Percentiles rank a stretch among this genome's conserved stretches.
Conservation (phyloP, 1,140 invertebrate species). For the Battus philenor region DNA sequence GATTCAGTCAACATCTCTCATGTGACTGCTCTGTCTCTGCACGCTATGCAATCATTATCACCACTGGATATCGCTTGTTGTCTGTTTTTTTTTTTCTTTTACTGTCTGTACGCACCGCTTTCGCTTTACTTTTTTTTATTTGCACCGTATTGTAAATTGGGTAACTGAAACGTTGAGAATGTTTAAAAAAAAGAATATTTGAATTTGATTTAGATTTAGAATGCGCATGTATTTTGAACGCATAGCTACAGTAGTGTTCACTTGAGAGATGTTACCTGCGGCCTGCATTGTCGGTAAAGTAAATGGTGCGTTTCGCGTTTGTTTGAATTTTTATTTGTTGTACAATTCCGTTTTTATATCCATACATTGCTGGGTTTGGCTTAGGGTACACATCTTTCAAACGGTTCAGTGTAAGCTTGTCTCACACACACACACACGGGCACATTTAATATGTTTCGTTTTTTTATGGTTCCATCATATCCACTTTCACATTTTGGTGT, state of each 20-base stretch:
- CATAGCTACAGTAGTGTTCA: slow-evolving; percentile 36
- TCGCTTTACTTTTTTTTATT: slow-evolving; percentile 24
- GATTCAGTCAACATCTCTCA: slow-evolving; percentile 71
- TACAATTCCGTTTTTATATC: slow-evolving; percentile 28
- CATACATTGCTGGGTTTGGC: slow-evolving; percentile 47
- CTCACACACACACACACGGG: slow-evolving; percentile 15
- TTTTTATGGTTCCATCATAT: too few relatives aligned
- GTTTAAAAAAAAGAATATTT: slow-evolving; percentile 5
- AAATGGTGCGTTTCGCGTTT: slow-evolving; percentile 4
- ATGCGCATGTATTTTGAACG: slow-evolving; percentile 41
- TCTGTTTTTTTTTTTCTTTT: slow-evolving; percentile 27
- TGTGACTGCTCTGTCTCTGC: slow-evolving; percentile 58
- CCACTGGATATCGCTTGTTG: slow-evolving; percentile 28
- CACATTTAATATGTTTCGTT: too few relatives aligned
- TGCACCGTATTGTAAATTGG: slow-evolving; percentile 12
- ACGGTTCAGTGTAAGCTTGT: slow-evolving; percentile 25
- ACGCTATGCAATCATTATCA: slow-evolving; percentile 51
- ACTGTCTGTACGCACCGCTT: slow-evolving; percentile 28
- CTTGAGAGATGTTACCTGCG: slow-evolving; percentile 72
- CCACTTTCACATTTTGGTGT: too few relatives aligned
- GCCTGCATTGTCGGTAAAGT: slow-evolving; percentile 49
- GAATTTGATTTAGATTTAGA: slow-evolving; percentile 21
- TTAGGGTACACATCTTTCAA: slow-evolving; percentile 67
- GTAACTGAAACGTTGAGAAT: not conserved
- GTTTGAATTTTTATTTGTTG: slow-evolving; percentile 10